Conservation (phyloP, 2,888 invertebrate genomes). For the Drosophila ustulata region DNA sequence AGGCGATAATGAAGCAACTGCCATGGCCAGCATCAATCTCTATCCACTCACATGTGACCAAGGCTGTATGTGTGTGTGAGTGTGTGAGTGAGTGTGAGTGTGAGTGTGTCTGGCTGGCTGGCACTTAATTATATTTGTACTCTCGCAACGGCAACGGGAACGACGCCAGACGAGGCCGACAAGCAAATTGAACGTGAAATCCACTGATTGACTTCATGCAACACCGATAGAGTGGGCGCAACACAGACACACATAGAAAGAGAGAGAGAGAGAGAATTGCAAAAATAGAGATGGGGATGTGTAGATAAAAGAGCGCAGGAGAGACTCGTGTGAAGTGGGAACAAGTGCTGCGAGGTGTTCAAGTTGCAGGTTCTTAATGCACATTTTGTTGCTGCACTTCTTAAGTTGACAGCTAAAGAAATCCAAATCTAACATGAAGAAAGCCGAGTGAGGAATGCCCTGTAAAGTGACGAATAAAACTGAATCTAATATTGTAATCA, state of each 20-base stretch:
- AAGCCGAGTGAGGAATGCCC: slow-evolving; percentile 1
- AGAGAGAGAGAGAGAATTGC: background rate
- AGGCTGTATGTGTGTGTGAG: background rate
- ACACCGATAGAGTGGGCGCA: background rate
- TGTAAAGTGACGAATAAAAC: background rate
- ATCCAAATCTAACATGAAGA: background rate
- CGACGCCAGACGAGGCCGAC: slow-evolving; percentile 52
- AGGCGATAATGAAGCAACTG: slow-evolving; percentile 59
- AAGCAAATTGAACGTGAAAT: slow-evolving; percentile 76
- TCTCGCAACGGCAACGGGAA: slow-evolving; percentile 31
- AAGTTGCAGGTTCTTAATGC: slow-evolving; percentile 37
- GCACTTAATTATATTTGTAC: slow-evolving; percentile 74
- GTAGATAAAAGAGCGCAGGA: too few species aligned
- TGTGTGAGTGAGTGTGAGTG: slow-evolving; percentile 1
- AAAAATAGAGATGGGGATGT: background rate
- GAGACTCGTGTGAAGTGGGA: background rate
- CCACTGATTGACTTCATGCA: slow-evolving; percentile 60
- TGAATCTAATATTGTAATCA: too few species aligned
- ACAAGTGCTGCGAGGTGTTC: slow-evolving; percentile 48
- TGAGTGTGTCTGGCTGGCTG: slow-evolving; percentile 44
- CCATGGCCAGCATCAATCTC: slow-evolving; percentile 44
- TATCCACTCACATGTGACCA: slow-evolving; percentile 8
- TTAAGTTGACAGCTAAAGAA: slow-evolving; percentile 6
- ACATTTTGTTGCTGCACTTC: slow-evolving; percentile 43
- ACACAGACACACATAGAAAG: background rate